Evolutionary conservation across 1,140 invertebrate genomes (phyloP), one percentile per base, ranked within the genome.

Genomic region (Tribolium castaneum): DNA sequence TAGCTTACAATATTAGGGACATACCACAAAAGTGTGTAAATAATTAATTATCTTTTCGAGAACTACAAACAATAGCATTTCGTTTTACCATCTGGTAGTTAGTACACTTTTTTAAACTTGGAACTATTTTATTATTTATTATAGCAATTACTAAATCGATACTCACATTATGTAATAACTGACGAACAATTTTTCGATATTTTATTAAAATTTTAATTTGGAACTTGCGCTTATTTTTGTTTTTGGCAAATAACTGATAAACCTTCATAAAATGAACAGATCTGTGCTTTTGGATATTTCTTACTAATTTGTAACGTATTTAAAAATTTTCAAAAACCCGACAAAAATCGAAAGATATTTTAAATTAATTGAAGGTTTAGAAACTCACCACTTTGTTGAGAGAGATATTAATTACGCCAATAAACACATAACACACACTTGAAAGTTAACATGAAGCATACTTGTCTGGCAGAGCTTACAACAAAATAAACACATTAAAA

Each of bases 401-500:
- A 45, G 7, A 45, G 7, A 10, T 45, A 66, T 12, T 66, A 66
- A 14, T 35, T 12, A 6, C 59, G 45, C 59, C 0, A 10, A 66
- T 34, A 13, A 13, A 66, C 35, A 35, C 7, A 14, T 12, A 45
- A 9, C 30, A 35, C 30, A 35, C 10, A 14, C 59, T 1, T 22
- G 45, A 30, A 12, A 52, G 13, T 16, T 52, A 52, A 1, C 59
- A 13, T 35, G 34, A 10, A 66, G 14, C 6, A 66, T 12, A 66
- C 30, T 66, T 66, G 25, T 66, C 59, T 9, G 30, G 10, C 59
- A 39, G 13, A 22, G 59, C 59, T 66, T 66, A 14, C 30, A 66
- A 66, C 35, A 66, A 66, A 66, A 66, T 66, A 66, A 66, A 66
- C 59, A 34, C 59, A 66, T 66, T 66, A 66, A 66, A 66, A 66